Percentiles rank a stretch among this genome's conserved stretches.
These are phyloP conservation scores for Microctenopoma stevenorrisi DNA, from an alignment of 2,797 vertebrate genomes.

Conservation along the genomic window DNA sequence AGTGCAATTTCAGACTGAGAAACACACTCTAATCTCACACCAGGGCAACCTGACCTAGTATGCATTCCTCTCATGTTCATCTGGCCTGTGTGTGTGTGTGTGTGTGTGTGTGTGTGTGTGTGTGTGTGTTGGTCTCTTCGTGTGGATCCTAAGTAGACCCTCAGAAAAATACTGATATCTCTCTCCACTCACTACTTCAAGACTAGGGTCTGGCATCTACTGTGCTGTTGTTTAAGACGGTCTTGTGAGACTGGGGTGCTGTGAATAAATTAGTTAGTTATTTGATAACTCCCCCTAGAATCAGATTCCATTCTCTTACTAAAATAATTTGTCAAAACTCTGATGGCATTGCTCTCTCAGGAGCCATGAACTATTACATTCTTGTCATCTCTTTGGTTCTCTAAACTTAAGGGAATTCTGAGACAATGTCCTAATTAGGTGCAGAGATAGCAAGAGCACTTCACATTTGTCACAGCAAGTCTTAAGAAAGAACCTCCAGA, in stretches of 20 bases:
- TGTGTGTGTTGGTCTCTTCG: background rate
- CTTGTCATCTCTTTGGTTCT: constrained; percentile 35
- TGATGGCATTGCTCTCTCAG: constrained; percentile 7
- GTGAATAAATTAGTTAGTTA: background rate
- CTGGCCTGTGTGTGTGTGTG: constrained; percentile 29
- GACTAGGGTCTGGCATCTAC: background rate
- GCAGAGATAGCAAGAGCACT: constrained; percentile 34
- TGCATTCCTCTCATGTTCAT: constrained; percentile 45
- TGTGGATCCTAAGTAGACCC: background rate
- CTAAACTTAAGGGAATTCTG: constrained; percentile 39
- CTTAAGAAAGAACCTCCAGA: constrained; percentile 28
- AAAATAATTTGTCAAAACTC: constrained; percentile 4
- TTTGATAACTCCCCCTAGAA: background rate
- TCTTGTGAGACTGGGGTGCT: constrained; percentile 5
- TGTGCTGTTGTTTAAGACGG: background rate
- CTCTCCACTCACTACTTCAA: background rate
- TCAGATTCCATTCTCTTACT: background rate
- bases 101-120: constrained; percentile 10
- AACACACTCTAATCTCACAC: constrained; percentile 19
- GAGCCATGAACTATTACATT: constrained; percentile 24
- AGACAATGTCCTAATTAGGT: constrained; percentile 49
- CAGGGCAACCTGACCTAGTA: background rate
- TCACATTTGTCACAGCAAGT: constrained; percentile 37
- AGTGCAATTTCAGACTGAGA: constrained; percentile 6
- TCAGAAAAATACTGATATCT: constrained; percentile 13